phyloP scores from a whole-genome alignment of 1,140 invertebrate species.

The Melanaphis sacchari region DNA sequence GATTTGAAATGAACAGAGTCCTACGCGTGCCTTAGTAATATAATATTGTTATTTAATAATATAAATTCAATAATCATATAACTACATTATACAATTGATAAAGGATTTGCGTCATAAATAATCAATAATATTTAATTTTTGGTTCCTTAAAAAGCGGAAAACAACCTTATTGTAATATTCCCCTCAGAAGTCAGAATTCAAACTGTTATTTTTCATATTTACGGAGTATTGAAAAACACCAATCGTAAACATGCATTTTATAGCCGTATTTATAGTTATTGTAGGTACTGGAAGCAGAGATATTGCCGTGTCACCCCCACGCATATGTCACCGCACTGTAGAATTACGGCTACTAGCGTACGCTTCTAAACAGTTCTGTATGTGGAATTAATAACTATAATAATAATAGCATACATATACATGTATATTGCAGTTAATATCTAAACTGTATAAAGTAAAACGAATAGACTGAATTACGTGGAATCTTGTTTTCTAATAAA shows the following conservation, averaged over 20 bases:
- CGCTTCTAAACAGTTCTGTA: background rate
- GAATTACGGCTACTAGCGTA: background rate
- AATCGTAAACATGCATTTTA: background rate
- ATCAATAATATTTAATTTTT: too few relatives aligned
- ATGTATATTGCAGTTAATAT: background rate
- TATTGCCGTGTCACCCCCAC: background rate
- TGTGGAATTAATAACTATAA: background rate
- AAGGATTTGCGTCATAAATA: background rate
- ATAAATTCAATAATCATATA: too few relatives aligned
- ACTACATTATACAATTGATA: background rate
- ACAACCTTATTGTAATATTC: background rate
- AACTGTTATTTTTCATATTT: too few relatives aligned
- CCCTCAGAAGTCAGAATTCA: background rate
- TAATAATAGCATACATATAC: background rate
- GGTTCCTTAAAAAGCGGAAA: background rate
- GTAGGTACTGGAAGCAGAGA: background rate
- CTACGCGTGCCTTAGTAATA: background rate
- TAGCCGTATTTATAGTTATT: background rate
- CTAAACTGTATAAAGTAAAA: background rate
- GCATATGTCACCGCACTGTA: background rate
- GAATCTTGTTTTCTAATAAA: background rate
- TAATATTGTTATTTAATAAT: too few relatives aligned
- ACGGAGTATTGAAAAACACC: too few relatives aligned
- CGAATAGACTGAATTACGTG: background rate
- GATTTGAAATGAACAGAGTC: background rate